phyloP scores from a whole-genome alignment of 2,797 vertebrate genomes.

The Sparidentex hasta region DNA sequence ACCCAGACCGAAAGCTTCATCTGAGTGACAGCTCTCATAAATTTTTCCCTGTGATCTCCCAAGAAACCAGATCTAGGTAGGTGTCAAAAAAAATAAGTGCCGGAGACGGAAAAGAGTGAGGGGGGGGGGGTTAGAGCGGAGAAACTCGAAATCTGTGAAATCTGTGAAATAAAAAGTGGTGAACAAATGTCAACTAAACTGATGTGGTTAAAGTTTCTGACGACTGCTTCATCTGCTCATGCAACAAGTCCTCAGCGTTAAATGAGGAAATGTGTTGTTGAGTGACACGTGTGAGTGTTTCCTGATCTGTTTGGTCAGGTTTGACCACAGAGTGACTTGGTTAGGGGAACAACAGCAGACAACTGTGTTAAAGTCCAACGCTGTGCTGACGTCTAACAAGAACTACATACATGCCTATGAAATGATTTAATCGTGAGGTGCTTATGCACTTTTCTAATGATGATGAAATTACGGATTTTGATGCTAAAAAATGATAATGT shows the following conservation, averaged over 20 bases:
- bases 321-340: not conserved
- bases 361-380: too few species aligned
- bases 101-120: constrained; percentile 34
- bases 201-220: not conserved
- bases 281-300: not conserved
- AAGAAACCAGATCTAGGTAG: constrained; percentile 54
- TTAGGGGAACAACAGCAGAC: not conserved
- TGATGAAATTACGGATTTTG: too few species aligned
- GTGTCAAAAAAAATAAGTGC: constrained; percentile 59
- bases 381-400: too few species aligned
- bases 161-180: constrained; percentile 1
- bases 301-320: not conserved
- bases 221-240: not conserved
- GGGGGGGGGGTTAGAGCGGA: not conserved
- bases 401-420: too few species aligned
- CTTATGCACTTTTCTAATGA: too few species aligned
- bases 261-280: not conserved
- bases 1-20: constrained; percentile 55
- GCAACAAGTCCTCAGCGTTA: not conserved
- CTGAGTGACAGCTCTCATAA: constrained; percentile 72
- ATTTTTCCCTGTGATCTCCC: constrained; percentile 75
- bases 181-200: not conserved
- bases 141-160: constrained; percentile 3
- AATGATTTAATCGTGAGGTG: too few species aligned
- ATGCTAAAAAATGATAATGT: too few species aligned